phyloP scores from a whole-genome alignment of 2,113 vertebrate genomes.

The Daubentonia madagascariensis region DNA sequence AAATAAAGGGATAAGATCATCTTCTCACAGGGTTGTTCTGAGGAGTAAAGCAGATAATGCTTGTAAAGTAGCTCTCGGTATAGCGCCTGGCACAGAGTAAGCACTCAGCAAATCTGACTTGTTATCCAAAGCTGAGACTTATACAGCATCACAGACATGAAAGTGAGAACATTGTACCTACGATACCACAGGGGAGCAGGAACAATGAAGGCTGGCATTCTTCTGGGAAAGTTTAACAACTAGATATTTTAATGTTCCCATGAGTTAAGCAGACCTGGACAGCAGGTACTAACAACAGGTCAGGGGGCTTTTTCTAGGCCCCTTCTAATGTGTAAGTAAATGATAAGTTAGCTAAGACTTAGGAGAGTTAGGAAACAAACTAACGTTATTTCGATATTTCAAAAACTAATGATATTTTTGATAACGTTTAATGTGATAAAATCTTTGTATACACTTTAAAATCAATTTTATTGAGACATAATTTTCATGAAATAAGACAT shows the following conservation, averaged over 20 bases:
- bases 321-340: neutral
- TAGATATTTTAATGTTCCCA: neutral
- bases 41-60: neutral
- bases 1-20: neutral
- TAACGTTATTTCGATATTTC: no score
- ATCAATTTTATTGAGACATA: neutral
- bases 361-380: conserved; percentile 2
- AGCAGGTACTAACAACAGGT: conserved; percentile 20
- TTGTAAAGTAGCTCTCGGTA: neutral
- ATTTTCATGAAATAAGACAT: neutral
- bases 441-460: neutral
- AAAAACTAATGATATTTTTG: no score
- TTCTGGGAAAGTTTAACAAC: neutral
- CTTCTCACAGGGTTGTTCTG: neutral
- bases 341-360: neutral
- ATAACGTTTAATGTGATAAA: neutral
- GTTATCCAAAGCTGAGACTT: neutral
- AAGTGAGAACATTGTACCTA: neutral
- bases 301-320: neutral
- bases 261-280: conserved; percentile 32
- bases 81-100: no score
- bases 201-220: neutral
- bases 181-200: neutral
- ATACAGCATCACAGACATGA: neutral
- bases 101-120: neutral